A percentile compares a stretch with the other conserved stretches of the same genome.
Evolutionary conservation across 2,888 invertebrate species (phyloP).

Genomic region (Ectemnius cavifrons): DNA sequence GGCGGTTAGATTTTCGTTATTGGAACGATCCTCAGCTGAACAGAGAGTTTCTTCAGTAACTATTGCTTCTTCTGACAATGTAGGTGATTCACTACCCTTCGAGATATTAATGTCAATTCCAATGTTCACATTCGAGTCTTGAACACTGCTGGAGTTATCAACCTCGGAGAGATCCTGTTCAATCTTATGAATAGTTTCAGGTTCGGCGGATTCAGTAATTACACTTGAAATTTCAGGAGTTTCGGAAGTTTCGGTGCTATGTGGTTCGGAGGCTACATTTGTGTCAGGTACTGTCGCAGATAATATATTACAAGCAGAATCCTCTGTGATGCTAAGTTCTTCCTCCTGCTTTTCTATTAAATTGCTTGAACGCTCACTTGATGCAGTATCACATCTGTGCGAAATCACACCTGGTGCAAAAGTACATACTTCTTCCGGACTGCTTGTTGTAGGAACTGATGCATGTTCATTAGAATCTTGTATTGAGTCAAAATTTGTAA

Average conservation of each 20-base stretch:
- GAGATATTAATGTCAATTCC: no score
- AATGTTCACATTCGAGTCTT: no score
- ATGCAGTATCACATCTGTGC: background rate
- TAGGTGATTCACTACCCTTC: no score
- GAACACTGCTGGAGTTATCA: no score
- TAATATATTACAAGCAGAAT: conserved; percentile 41
- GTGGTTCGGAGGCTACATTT: conserved; percentile 38
- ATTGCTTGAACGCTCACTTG: conserved; percentile 20
- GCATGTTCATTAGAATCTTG: conserved; percentile 42
- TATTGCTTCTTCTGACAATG: no score
- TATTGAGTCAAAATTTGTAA: conserved; percentile 41
- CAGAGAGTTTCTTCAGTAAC: no score
- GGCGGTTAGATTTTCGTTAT: no score
- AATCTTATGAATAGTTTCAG: conserved; percentile 8
- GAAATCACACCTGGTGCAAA: no score
- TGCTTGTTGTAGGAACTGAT: conserved; percentile 55
- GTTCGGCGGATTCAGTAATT: background rate
- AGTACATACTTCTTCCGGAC: conserved; percentile 38
- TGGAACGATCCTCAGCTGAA: no score
- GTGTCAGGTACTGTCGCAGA: conserved; percentile 51
- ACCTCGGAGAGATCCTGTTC: background rate
- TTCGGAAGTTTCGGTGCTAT: conserved; percentile 27
- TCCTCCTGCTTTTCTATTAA: conserved; percentile 29
- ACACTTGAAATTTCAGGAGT: conserved; percentile 9
- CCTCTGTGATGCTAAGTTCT: conserved; percentile 32